Conservation (phyloP, 2,888 invertebrate genomes). For the Diloba caeruleocephala region DNA sequence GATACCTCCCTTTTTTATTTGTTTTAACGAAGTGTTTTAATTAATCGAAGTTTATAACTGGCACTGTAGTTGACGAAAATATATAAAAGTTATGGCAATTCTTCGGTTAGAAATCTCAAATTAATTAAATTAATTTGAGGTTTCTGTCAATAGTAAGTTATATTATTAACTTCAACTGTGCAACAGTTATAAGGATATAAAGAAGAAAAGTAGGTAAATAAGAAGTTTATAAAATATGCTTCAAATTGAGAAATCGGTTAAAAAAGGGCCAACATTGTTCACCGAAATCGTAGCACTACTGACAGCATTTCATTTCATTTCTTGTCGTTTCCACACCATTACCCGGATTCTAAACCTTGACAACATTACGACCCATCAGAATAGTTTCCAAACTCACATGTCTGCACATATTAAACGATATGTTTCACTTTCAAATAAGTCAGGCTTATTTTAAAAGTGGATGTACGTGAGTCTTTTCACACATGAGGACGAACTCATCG, state of each 20-base stretch:
- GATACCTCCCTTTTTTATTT: too few relatives aligned
- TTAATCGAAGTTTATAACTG: too few relatives aligned
- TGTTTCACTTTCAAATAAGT: slow-evolving; percentile 14
- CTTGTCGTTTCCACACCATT: slow-evolving; percentile 43
- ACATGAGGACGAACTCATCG: slow-evolving; percentile 61
- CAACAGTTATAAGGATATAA: not conserved
- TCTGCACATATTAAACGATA: slow-evolving; percentile 3
- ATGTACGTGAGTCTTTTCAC: slow-evolving; percentile 56
- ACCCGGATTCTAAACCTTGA: slow-evolving; percentile 32
- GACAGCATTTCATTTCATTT: too few relatives aligned
- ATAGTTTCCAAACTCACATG: not conserved
- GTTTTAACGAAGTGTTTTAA: too few relatives aligned
- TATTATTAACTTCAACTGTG: too few relatives aligned
- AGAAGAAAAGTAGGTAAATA: too few relatives aligned
- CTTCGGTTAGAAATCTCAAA: too few relatives aligned
- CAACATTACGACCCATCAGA: slow-evolving; percentile 21
- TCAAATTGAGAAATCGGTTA: too few relatives aligned
- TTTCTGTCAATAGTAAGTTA: too few relatives aligned
- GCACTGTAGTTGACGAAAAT: too few relatives aligned
- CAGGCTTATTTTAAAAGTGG: slow-evolving; percentile 31
- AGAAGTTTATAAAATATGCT: slow-evolving; percentile 10
- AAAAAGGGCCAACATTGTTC: slow-evolving; percentile 39
- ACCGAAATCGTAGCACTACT: slow-evolving; percentile 36
- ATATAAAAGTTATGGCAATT: too few relatives aligned
- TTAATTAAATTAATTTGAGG: too few relatives aligned